Conservation (phyloP, 2,888 invertebrate genomes). For the Meiosimyza platycephala region DNA sequence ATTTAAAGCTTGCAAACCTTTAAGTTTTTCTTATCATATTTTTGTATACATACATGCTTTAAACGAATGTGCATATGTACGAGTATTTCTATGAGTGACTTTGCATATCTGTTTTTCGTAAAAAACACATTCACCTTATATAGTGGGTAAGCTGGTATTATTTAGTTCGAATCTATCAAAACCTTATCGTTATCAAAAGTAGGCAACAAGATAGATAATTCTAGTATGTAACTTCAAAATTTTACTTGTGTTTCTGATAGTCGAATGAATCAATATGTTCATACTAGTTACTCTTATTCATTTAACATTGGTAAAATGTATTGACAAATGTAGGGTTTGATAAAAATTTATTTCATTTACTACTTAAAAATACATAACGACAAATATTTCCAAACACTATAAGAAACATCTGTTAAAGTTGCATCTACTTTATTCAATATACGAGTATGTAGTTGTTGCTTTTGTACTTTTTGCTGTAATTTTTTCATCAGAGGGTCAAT, state of each 20-base stretch:
- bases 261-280: neutral
- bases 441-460: neutral
- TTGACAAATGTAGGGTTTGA: neutral
- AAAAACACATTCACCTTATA: no score
- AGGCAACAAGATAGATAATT: neutral
- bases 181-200: slow-evolving; percentile 3
- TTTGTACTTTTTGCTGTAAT: neutral
- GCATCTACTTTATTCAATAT: slow-evolving; percentile 1
- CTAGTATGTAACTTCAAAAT: neutral
- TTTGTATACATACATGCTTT: no score
- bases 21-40: no score
- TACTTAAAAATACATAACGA: neutral
- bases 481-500: slow-evolving; percentile 26
- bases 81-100: no score
- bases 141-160: no score
- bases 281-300: no score
- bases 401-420: slow-evolving; percentile 30
- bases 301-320: neutral
- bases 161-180: slow-evolving; percentile 16
- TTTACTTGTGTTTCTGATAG: neutral
- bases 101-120: no score
- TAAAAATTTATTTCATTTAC: neutral
- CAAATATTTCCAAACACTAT: neutral
- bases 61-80: no score
- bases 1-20: no score